Conservation (phyloP, 2,888 invertebrate genomes). For the Synanthedon tipuliformis region DNA sequence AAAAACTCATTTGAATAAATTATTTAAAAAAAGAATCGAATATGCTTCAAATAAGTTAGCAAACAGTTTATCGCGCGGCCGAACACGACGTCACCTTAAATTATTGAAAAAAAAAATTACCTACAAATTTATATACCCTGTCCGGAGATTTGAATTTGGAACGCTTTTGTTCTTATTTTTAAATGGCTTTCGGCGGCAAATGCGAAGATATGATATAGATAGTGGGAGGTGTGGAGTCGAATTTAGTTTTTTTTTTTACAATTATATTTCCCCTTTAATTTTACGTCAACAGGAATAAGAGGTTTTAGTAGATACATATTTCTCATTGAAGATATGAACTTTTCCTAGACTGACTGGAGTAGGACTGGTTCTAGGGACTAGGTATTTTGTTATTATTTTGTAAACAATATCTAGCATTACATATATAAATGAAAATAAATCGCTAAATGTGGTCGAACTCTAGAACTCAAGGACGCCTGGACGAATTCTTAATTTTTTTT, state of each 20-base stretch:
- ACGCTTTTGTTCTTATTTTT: constrained; percentile 29
- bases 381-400: too few relatives aligned
- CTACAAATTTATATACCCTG: constrained; percentile 29
- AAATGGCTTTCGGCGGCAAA: constrained; percentile 26
- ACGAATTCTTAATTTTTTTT: too few relatives aligned
- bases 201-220: constrained; percentile 18
- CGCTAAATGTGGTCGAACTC: too few relatives aligned
- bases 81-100: constrained; percentile 36
- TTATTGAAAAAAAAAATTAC: constrained; percentile 39
- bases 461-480: too few relatives aligned
- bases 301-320: too few relatives aligned
- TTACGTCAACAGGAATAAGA: too few relatives aligned
- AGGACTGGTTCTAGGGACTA: too few relatives aligned
- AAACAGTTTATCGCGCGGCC: constrained; percentile 45
- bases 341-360: too few relatives aligned
- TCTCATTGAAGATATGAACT: too few relatives aligned
- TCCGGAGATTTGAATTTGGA: constrained; percentile 38
- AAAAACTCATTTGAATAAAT: background rate
- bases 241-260: constrained; percentile 1
- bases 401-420: too few relatives aligned
- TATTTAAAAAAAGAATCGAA: constrained; percentile 3
- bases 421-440: too few relatives aligned
- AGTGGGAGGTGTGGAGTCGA: constrained; percentile 12
- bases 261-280: too few relatives aligned
- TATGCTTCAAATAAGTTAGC: constrained; percentile 41